Percentiles rank a stretch among this genome's conserved stretches.
These are phyloP conservation scores for Leptinotarsa juncta DNA, from an alignment of 2,888 invertebrate genomes.

Conservation along the genomic window DNA sequence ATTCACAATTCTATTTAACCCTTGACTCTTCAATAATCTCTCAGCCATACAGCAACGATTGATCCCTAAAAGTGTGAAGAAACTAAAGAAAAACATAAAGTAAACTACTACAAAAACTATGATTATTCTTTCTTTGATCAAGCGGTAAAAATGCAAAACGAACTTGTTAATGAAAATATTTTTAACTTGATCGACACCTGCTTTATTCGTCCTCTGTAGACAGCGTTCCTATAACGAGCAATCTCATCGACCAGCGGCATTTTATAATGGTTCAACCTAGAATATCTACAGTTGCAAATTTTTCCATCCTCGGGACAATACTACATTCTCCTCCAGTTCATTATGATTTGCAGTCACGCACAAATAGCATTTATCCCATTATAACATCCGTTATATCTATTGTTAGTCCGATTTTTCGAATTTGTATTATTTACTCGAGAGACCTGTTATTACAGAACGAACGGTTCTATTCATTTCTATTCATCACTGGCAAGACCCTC, in stretches of 20 bases:
- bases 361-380: slow-evolving; percentile 15
- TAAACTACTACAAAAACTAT: no score
- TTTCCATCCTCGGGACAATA: background rate
- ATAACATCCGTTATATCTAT: slow-evolving; percentile 15
- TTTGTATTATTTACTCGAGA: slow-evolving; percentile 14
- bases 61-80: no score
- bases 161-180: no score
- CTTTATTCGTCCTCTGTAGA: background rate
- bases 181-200: no score
- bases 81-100: no score
- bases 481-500: slow-evolving; percentile 11
- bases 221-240: background rate
- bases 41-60: no score
- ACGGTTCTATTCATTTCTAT: slow-evolving; percentile 9
- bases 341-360: slow-evolving; percentile 13
- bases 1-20: no score
- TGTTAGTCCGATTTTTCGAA: slow-evolving; percentile 13
- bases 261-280: background rate
- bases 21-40: no score
- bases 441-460: slow-evolving; percentile 17
- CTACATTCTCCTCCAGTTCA: slow-evolving; percentile 2
- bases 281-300: background rate
- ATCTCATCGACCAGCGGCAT: background rate
- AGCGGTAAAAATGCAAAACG: no score
- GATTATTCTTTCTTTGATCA: no score